phyloP scores from a whole-genome alignment of 2,888 invertebrate species.

The Arge pagana region DNA sequence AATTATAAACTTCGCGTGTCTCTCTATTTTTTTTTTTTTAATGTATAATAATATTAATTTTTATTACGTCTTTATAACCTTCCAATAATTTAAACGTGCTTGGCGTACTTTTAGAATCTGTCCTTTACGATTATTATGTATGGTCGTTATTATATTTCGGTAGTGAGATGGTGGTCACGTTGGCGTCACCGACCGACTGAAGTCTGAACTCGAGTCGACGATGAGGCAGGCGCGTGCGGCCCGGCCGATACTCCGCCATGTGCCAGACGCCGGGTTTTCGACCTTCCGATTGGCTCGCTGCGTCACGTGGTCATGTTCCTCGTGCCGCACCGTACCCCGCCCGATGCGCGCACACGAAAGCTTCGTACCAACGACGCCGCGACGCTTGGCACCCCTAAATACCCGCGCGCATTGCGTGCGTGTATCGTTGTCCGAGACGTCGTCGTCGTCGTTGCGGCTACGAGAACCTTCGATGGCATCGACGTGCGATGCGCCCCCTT shows the following conservation, averaged over 20 bases:
- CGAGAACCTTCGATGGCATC: too few species aligned
- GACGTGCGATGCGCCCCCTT: too few species aligned
- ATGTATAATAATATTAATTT: constrained; percentile 3
- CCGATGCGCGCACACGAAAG: too few species aligned
- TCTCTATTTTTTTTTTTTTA: constrained; percentile 22
- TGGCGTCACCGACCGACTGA: constrained; percentile 54
- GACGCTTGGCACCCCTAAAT: too few species aligned
- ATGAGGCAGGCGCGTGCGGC: constrained; percentile 61
- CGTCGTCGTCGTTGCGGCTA: too few species aligned
- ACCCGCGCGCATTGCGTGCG: too few species aligned
- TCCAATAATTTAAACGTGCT: not conserved
- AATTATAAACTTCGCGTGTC: constrained; percentile 26
- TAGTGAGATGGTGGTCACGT: constrained; percentile 33
- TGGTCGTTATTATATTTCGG: constrained; percentile 18
- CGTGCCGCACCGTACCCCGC: constrained; percentile 30
- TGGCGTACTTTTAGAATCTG: constrained; percentile 3
- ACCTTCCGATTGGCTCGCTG: constrained; percentile 40
- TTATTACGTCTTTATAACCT: not conserved
- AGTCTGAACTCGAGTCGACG: constrained; percentile 42
- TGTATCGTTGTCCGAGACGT: too few species aligned
- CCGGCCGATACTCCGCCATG: constrained; percentile 55
- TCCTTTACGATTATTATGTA: constrained; percentile 15
- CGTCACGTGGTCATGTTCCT: constrained; percentile 45
- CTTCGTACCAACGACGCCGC: too few species aligned
- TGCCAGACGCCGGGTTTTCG: constrained; percentile 34